Conservation (phyloP, 1,140 invertebrate genomes). For the Macrobrachium rosenbergii region DNA sequence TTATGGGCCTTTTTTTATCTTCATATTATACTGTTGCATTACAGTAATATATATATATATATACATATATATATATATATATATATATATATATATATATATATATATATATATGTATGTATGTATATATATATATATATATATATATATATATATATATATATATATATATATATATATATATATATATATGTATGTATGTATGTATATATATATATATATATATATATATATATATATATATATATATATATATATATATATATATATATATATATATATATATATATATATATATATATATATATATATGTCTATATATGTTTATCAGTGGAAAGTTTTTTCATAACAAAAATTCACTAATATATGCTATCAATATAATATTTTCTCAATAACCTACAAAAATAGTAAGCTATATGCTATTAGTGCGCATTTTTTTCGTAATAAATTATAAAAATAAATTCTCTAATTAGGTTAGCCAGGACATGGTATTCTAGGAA, state of each 20-base stretch:
- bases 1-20: too few relatives aligned
- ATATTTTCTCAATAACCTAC: too few relatives aligned
- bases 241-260: slow-evolving; percentile 16
- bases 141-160: slow-evolving; percentile 22
- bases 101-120: slow-evolving; percentile 1
- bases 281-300: slow-evolving; percentile 22
- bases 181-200: slow-evolving; percentile 12
- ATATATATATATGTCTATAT: not conserved
- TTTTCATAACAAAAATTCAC: too few relatives aligned
- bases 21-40: too few relatives aligned
- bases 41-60: too few relatives aligned
- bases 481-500: too few relatives aligned
- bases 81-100: slow-evolving; percentile 22
- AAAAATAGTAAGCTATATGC: too few relatives aligned
- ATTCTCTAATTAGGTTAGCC: too few relatives aligned
- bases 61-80: slow-evolving; percentile 17
- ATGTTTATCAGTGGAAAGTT: too few relatives aligned
- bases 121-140: slow-evolving; percentile 19
- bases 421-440: too few relatives aligned
- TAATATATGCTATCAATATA: too few relatives aligned
- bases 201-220: slow-evolving; percentile 9
- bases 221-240: slow-evolving; percentile 13
- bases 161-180: slow-evolving; percentile 16
- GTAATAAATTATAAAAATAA: too few relatives aligned
- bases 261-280: slow-evolving; percentile 19